A percentile compares a stretch with the other conserved stretches of the same genome.
Conservation (phyloP, 2,113 vertebrate species). For the Bettongia penicillata region DNA sequence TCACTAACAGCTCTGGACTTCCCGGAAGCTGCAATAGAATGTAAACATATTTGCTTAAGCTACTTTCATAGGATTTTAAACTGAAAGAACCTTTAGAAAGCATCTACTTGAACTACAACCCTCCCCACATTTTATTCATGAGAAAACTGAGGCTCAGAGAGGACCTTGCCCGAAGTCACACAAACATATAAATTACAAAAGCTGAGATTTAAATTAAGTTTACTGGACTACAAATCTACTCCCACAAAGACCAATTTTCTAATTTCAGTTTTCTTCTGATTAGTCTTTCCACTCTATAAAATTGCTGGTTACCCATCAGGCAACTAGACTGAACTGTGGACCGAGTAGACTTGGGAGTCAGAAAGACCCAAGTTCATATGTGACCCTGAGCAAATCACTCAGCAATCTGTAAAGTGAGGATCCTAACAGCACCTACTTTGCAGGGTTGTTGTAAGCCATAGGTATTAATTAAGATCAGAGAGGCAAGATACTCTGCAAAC, state of each 20-base stretch:
- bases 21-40: neutral
- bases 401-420: neutral
- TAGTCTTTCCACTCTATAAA: neutral
- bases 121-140: neutral
- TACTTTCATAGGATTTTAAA: neutral
- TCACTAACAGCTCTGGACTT: neutral
- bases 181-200: neutral
- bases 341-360: neutral
- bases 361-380: no score
- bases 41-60: neutral
- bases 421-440: neutral
- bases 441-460: neutral
- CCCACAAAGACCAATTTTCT: neutral
- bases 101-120: neutral
- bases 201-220: neutral
- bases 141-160: neutral
- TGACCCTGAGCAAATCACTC: neutral
- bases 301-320: neutral
- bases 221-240: neutral
- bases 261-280: neutral
- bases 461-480: neutral
- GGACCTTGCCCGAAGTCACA: neutral
- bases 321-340: neutral
- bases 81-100: neutral
- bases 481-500: neutral